A percentile compares a stretch with the other conserved stretches of the same genome.
Evolutionary conservation across 2,113 vertebrate genomes (phyloP).

Genomic region (Oncorhynchus masou): DNA sequence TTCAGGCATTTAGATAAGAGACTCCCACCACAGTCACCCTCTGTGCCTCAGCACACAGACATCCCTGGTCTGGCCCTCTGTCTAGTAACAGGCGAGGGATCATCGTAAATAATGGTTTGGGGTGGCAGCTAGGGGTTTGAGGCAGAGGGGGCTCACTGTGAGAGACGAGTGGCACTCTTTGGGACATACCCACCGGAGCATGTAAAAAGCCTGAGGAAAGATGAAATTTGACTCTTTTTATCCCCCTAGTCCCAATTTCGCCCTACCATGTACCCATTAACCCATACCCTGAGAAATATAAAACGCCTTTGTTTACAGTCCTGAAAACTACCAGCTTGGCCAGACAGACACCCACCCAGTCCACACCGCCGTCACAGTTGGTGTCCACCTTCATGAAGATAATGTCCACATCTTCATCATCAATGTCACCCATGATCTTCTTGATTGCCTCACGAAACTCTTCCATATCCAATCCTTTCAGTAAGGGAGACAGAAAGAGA

Average conservation of each 20-base stretch:
- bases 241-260: no score
- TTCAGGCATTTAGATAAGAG: neutral
- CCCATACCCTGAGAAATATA: neutral
- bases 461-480: constrained; percentile 24
- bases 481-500: neutral
- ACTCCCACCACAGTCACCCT: neutral
- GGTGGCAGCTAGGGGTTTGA: neutral
- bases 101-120: constrained; percentile 18
- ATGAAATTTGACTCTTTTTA: neutral
- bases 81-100: neutral
- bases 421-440: constrained; percentile 35
- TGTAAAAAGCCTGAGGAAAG: neutral
- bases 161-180: neutral
- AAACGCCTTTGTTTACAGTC: neutral
- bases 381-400: constrained; percentile 64
- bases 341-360: constrained; percentile 54
- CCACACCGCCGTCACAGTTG: constrained; percentile 54
- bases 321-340: neutral
- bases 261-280: neutral
- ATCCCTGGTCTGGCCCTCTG: constrained; percentile 1
- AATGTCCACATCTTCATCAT: constrained; percentile 34
- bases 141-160: neutral
- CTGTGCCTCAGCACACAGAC: constrained; percentile 2
- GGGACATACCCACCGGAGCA: neutral
- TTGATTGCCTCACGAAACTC: constrained; percentile 50